Evolutionary conservation across 2,797 vertebrate species (phyloP).

Genomic region (Artibeus lituratus): DNA sequence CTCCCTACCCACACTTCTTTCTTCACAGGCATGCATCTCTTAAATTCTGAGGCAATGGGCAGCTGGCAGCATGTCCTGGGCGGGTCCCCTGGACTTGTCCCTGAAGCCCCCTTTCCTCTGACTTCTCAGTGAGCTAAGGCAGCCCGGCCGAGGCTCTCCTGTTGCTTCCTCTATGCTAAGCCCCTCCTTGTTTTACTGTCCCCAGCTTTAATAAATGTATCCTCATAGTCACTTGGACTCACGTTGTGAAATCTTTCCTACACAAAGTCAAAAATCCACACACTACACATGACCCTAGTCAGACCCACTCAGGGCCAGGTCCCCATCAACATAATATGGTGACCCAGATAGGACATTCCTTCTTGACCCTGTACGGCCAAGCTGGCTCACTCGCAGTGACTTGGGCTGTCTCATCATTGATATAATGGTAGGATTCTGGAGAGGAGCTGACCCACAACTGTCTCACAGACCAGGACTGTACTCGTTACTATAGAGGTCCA

Average conservation of each 20-base stretch:
- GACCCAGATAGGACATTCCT: background rate
- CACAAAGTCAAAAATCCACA: background rate
- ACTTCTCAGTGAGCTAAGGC: too few species aligned
- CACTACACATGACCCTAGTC: background rate
- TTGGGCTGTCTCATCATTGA: background rate
- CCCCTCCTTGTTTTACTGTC: background rate
- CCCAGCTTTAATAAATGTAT: background rate
- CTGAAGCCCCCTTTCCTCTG: too few species aligned
- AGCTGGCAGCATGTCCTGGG: too few species aligned
- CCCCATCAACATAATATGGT: background rate
- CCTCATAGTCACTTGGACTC: background rate
- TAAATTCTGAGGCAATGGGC: too few species aligned
- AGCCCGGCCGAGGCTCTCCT: too few species aligned
- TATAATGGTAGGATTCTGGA: background rate
- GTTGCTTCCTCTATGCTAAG: background rate
- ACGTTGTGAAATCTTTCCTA: background rate
- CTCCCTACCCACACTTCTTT: too few species aligned
- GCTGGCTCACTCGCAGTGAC: background rate
- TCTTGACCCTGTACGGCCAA: background rate
- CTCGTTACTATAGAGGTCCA: background rate
- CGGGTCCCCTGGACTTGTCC: too few species aligned
- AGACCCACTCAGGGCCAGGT: background rate
- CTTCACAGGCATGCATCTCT: too few species aligned
- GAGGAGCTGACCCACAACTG: background rate
- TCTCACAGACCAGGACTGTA: background rate